Evolutionary conservation across 1,140 invertebrate genomes (phyloP), one percentile per base, ranked within the genome.

Genomic region (Drosophila fuyamai): DNA sequence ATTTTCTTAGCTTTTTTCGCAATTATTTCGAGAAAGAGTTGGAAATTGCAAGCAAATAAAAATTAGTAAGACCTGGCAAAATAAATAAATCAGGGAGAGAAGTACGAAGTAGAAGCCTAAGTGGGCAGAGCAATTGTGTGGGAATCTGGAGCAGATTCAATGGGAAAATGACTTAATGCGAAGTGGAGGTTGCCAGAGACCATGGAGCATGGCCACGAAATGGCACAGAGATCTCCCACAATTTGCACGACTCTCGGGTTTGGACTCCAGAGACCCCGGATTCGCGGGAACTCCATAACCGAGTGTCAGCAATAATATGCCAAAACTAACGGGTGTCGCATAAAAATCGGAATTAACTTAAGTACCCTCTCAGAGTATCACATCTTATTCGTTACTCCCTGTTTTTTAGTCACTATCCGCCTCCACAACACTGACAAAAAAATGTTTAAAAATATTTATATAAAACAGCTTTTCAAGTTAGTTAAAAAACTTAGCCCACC

Each of bases 101-200:
- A 53, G 50, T 44, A 44, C 44, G 50, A 47, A 29, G 40, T 27
- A 8, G 51, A 55, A 27, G 29, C 29, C 10, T 9, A 18, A 56
- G 40, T 32, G 12, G 46, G 73, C 68, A 50, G 48, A 65, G 80
- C 76, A 80, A 78, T 88, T 89, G 84, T 89, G 57, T 80, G 84
- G 61, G 84, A 84, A 88, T 88, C 75, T 89, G 76, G 83, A 89
- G 84, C 83, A 89, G 62, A 73, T 72, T 79, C 70, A 89, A 76
- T 83, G 84, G 56, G 84, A 88, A 88, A 88, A 89, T 89, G 62
- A 84, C 83, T 89, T 89, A 88, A 88, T 83, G 79, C 55, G 46
- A 46, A n/a, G 35, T 40, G n/a, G 10, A n/a, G 72, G 14, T 16
- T n/a, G 48, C 38, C 23, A 10, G 18, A 1, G 51, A 12, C 27